Conservation (phyloP, 2,888 invertebrate genomes). For the Zygaena filipendulae region DNA sequence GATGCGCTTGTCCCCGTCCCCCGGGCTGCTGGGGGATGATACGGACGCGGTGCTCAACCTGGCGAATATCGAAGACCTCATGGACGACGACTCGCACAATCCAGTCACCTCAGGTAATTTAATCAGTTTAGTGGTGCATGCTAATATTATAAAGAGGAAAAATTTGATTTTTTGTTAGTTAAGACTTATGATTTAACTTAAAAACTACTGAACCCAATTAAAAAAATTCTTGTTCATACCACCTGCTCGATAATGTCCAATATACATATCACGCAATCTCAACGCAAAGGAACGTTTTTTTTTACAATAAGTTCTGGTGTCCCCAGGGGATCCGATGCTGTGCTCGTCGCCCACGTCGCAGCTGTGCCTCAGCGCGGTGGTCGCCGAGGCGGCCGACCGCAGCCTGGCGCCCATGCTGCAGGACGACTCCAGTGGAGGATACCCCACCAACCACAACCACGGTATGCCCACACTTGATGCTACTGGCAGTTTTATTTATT, state of each 20-base stretch:
- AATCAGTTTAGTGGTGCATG: too few relatives aligned
- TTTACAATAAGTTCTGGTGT: too few relatives aligned
- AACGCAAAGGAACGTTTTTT: too few relatives aligned
- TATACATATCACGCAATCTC: too few relatives aligned
- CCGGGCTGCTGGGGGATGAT: slow-evolving; percentile 35
- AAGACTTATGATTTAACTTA: too few relatives aligned
- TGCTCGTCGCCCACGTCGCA: slow-evolving; percentile 59
- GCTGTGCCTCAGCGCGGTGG: slow-evolving; percentile 43
- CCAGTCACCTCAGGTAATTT: slow-evolving; percentile 64
- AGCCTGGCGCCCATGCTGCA: slow-evolving; percentile 36
- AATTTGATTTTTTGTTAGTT: too few relatives aligned
- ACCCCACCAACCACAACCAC: slow-evolving; percentile 23
- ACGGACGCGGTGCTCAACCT: slow-evolving; percentile 57
- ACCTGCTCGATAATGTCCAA: too few relatives aligned
- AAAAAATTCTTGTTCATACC: too few relatives aligned
- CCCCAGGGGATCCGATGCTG: slow-evolving; percentile 63
- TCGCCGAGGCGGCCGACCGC: slow-evolving; percentile 38
- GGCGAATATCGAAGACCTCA: slow-evolving; percentile 73
- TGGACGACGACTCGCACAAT: slow-evolving; percentile 73
- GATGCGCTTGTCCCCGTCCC: slow-evolving; percentile 52
- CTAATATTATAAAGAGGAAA: too few relatives aligned
- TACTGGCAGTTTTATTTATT: too few relatives aligned
- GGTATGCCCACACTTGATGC: slow-evolving; percentile 19
- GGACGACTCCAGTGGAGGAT: slow-evolving; percentile 27
- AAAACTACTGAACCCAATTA: too few relatives aligned